Evolutionary conservation across 2,888 invertebrate genomes (phyloP), one percentile per base, ranked within the genome.

Genomic region (Megastigmus dorsalis): DNA sequence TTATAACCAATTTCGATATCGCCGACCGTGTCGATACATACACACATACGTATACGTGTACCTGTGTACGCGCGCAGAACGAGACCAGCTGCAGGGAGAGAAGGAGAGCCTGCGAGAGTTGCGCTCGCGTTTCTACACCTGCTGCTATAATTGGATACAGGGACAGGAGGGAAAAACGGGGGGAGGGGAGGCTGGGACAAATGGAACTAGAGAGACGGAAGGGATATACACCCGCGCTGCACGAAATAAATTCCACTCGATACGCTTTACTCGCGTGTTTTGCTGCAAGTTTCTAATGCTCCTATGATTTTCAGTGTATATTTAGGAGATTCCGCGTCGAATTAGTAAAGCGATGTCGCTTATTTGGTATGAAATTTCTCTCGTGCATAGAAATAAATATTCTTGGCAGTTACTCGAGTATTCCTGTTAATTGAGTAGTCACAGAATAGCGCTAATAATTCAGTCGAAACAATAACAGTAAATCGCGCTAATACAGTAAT

Each of bases 1-100:
- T 74, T 74, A 69, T 74, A 74, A 65, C 63, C 74, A 65, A 74
- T 74, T 69, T 69, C 74, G 74, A 69, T 69, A 69, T 68, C 28
- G 55, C 7, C 6, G n/a, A n/a, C n/a, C 15, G 50, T 23, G 26
- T 3, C 36, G 28, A 26, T 43, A n/a, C 4, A 45, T 26, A 23
- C 18, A 30, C 1, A 38, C n/a, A 5, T 26, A 43, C 1, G 13
- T 41, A 23, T 36, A 33, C n/a, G n/a, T n/a, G n/a, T 18, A 15
- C 13, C n/a, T 13, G 18, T 30, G 26, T 30, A 28, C 7, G 5
- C n/a, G n/a, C n/a, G n/a, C n/a, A n/a, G n/a, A n/a, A n/a, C n/a
- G n/a, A n/a, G n/a, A n/a, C n/a, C n/a, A n/a, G n/a, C n/a, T n/a
- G n/a, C n/a, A 23, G 33, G 6, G 50, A 38, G n/a, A 6, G 33